These are phyloP conservation scores for Panonychus citri DNA, from an alignment of 1,140 invertebrate species.

Conservation along the genomic window DNA sequence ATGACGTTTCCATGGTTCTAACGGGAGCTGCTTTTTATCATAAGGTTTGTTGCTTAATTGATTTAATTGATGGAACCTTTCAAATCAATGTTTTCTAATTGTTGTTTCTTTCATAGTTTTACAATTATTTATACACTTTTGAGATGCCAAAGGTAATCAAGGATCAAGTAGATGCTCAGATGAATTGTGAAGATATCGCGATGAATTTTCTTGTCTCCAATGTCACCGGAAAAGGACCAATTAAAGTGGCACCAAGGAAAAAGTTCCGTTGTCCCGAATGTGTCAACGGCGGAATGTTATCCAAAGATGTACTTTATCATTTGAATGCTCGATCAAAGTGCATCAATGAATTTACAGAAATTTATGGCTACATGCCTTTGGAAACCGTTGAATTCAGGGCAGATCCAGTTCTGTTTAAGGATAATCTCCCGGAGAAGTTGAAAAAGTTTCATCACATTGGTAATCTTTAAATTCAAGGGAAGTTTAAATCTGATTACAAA, in stretches of 20 bases:
- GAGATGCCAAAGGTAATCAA: conserved; percentile 51
- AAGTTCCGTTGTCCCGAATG: conserved; percentile 94
- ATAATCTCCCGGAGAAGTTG: conserved; percentile 58
- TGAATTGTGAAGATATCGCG: conserved; percentile 86
- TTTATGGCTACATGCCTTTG: conserved; percentile 69
- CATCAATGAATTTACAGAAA: conserved; percentile 56
- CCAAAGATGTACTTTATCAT: conserved; percentile 56
- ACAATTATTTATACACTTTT: conserved; percentile 68
- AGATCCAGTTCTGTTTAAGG: conserved; percentile 77
- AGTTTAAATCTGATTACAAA: too few relatives aligned
- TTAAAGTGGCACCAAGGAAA: conserved; percentile 89
- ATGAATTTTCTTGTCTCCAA: conserved; percentile 84
- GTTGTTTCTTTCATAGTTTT: conserved; percentile 31
- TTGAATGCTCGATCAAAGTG: conserved; percentile 82
- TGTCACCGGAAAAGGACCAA: conserved; percentile 66
- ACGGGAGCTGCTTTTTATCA: conserved; percentile 79
- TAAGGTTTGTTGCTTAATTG: conserved; percentile 31
- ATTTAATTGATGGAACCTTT: not conserved
- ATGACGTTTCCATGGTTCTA: conserved; percentile 73
- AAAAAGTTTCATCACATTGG: conserved; percentile 78
- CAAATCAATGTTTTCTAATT: not conserved
- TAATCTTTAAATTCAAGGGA: conserved; percentile 58
- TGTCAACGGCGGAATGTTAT: conserved; percentile 76
- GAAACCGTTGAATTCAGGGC: conserved; percentile 72
- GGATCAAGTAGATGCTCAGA: conserved; percentile 63